Conservation (phyloP, 2,113 vertebrate genomes). For the Syngnathoides biaculeatus region DNA sequence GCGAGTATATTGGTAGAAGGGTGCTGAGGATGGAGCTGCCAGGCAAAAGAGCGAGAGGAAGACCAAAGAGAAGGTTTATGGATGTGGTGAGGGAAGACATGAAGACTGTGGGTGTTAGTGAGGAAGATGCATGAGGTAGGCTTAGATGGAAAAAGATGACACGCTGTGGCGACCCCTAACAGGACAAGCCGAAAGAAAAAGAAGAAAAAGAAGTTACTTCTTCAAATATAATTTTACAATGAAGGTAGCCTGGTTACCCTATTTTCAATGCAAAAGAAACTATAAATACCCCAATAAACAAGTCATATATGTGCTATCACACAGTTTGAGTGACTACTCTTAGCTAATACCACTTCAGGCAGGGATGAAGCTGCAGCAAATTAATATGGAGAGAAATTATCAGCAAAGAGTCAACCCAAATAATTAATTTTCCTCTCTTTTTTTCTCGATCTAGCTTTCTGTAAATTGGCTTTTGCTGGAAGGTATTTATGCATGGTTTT, state of each 20-base stretch:
- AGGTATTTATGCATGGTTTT: constrained; percentile 42
- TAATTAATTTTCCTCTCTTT: constrained; percentile 23
- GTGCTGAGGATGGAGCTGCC: no score
- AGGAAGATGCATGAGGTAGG: no score
- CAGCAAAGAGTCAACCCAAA: constrained; percentile 32
- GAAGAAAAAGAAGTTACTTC: no score
- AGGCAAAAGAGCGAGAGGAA: no score
- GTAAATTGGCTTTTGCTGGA: constrained; percentile 42
- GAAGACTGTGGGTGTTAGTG: no score
- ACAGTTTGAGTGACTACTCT: constrained; percentile 8
- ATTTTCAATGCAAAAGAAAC: constrained; percentile 44
- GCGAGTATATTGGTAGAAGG: no score
- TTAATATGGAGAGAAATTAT: constrained; percentile 30
- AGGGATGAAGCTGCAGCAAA: constrained; percentile 16
- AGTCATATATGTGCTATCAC: constrained; percentile 53
- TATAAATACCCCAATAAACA: constrained; percentile 68
- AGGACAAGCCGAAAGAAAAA: no score
- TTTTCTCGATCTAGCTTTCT: constrained; percentile 33
- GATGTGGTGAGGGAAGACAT: no score
- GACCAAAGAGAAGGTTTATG: no score
- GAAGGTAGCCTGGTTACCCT: constrained; percentile 29
- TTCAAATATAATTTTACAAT: constrained; percentile 29
- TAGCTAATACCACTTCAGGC: constrained; percentile 31
- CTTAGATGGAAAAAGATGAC: no score
- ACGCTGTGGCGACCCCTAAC: no score